Evolutionary conservation across 1,140 invertebrate species (phyloP).

Genomic region (Caerostris darwini): DNA sequence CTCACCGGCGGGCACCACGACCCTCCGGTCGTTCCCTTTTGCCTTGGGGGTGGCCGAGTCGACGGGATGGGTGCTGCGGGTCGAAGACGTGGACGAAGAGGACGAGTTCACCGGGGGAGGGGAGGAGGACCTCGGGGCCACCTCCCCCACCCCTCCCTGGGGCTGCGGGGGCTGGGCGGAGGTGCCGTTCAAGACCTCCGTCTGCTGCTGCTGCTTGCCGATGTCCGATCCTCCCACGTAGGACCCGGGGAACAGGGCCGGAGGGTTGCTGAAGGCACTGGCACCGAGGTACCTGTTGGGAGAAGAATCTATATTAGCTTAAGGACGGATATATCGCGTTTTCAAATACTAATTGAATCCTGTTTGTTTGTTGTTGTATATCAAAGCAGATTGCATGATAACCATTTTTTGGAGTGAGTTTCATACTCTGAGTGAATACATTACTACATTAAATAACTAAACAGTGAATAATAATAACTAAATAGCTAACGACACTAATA

Average conservation of each 20-base stretch:
- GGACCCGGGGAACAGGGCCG: constrained; percentile 36
- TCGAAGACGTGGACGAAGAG: constrained; percentile 66
- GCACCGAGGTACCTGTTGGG: constrained; percentile 55
- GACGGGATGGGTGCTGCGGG: constrained; percentile 19
- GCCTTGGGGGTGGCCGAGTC: constrained; percentile 46
- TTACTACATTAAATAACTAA: too few relatives aligned
- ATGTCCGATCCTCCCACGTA: constrained; percentile 34
- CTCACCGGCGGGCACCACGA: constrained; percentile 75
- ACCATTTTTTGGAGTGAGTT: too few relatives aligned
- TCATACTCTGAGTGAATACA: too few relatives aligned
- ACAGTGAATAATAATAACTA: too few relatives aligned
- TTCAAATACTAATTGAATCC: too few relatives aligned
- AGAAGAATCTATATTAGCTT: neutral
- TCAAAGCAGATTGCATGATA: too few relatives aligned
- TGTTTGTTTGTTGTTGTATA: too few relatives aligned
- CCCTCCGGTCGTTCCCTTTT: constrained; percentile 53
- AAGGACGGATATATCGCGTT: neutral
- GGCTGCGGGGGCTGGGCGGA: neutral
- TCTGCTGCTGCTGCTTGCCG: constrained; percentile 16
- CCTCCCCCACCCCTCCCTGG: neutral
- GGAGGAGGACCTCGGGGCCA: neutral
- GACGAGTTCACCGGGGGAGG: constrained; percentile 18
- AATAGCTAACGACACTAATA: too few relatives aligned
- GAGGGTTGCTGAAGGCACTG: constrained; percentile 74
- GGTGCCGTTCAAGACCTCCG: neutral